Percentiles rank a stretch among this genome's conserved stretches.
These are phyloP conservation scores for Shinisaurus crocodilurus DNA, from an alignment of 2,113 vertebrate genomes.

Conservation along the genomic window DNA sequence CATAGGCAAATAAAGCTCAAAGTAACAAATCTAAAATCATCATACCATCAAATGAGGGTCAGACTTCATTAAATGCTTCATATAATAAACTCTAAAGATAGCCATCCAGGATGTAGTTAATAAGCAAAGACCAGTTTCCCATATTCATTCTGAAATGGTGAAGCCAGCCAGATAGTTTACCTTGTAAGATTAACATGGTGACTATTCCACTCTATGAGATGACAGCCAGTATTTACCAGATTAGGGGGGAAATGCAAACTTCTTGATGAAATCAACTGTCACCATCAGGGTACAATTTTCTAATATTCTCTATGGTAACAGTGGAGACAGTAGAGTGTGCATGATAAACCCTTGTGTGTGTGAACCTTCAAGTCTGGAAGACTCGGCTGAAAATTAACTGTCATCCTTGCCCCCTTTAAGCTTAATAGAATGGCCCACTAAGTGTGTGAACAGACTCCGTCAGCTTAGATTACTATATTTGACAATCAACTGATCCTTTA, in stretches of 20 bases:
- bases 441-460: not conserved
- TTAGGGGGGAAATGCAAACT: not conserved
- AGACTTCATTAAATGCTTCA: constrained; percentile 13
- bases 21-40: not conserved
- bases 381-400: not conserved
- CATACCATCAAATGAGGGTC: not conserved
- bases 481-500: constrained; percentile 51
- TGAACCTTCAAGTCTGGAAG: not conserved
- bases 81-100: constrained; percentile 1
- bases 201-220: not conserved
- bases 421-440: not conserved
- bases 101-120: not conserved
- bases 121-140: not conserved
- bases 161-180: not conserved
- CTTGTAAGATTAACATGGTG: not conserved
- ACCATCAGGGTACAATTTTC: not conserved
- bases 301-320: constrained; percentile 1
- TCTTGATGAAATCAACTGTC: not conserved
- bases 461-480: constrained; percentile 39
- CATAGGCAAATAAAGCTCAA: constrained; percentile 19
- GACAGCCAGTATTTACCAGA: not conserved
- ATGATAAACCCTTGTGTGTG: not conserved
- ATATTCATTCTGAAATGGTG: not conserved
- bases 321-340: not conserved
- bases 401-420: not conserved